phyloP scores from a whole-genome alignment of 2,888 invertebrate species.

The Azorinus chamasolen region DNA sequence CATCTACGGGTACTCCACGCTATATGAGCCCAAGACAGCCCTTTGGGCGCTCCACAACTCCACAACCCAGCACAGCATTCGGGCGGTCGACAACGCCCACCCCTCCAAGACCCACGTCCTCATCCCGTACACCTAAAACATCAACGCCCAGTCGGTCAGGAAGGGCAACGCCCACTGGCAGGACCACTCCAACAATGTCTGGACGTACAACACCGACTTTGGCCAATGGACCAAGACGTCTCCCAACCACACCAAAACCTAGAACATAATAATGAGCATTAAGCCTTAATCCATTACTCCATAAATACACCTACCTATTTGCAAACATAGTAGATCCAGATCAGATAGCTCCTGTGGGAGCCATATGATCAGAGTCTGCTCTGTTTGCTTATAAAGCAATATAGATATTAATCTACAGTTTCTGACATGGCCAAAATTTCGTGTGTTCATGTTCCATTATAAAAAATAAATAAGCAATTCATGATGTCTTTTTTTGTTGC shows the following conservation, averaged over 20 bases:
- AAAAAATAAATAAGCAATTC: no score
- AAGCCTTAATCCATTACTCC: no score
- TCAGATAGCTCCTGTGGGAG: no score
- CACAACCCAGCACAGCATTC: slow-evolving; percentile 63
- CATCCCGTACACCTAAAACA: slow-evolving; percentile 74
- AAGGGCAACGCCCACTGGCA: slow-evolving; percentile 65
- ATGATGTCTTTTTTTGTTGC: no score
- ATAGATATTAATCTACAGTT: no score
- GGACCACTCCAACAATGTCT: slow-evolving; percentile 67
- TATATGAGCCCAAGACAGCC: slow-evolving; percentile 60
- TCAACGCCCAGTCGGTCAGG: slow-evolving; percentile 70
- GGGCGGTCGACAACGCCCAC: slow-evolving; percentile 75
- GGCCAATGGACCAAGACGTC: slow-evolving; percentile 69
- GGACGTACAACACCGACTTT: slow-evolving; percentile 67
- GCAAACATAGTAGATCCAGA: no score
- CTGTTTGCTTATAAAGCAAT: no score
- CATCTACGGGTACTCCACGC: slow-evolving; percentile 54
- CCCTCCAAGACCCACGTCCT: slow-evolving; percentile 69
- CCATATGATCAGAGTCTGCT: no score
- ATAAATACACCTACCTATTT: no score
- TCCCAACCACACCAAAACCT: slow-evolving; percentile 74
- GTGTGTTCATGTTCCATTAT: no score
- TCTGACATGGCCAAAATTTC: no score
- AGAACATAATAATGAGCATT: slow-evolving; percentile 55
- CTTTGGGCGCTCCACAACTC: slow-evolving; percentile 66